Percentiles rank a stretch among this genome's conserved stretches.
These are phyloP conservation scores for Heterocephalus glaber DNA, from an alignment of 2,113 vertebrate species.

Conservation along the genomic window DNA sequence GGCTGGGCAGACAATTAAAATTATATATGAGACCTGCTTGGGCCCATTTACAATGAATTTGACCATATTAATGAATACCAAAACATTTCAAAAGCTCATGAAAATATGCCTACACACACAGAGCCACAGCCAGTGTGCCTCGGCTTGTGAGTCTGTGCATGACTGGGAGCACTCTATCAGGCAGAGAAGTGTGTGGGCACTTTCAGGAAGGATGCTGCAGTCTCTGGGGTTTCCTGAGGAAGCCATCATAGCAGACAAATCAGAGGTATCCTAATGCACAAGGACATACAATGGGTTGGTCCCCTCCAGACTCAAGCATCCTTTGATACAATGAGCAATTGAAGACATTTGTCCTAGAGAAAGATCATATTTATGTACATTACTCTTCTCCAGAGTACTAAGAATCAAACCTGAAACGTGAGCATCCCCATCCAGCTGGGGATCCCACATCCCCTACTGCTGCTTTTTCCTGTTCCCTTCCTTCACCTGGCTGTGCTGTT, in stretches of 20 bases:
- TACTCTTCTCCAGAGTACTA: background rate
- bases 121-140: background rate
- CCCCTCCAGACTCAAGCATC: background rate
- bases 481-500: slow-evolving; percentile 31
- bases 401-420: background rate
- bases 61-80: background rate
- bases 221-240: background rate
- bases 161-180: background rate
- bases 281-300: background rate
- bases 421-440: too few relatives aligned
- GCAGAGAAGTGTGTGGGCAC: background rate
- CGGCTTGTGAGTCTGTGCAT: background rate
- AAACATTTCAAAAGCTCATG: background rate
- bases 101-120: rapidly evolving
- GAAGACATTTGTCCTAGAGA: background rate
- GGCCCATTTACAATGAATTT: background rate
- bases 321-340: too few relatives aligned
- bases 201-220: background rate
- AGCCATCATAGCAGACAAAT: background rate
- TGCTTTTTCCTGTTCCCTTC: background rate
- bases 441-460: rapidly evolving
- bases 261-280: background rate
- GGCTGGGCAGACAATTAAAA: background rate
- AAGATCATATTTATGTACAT: rapidly evolving
- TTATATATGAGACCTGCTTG: background rate